phyloP scores from a whole-genome alignment of 2,797 vertebrate genomes.

The Lacerta viridis region DNA sequence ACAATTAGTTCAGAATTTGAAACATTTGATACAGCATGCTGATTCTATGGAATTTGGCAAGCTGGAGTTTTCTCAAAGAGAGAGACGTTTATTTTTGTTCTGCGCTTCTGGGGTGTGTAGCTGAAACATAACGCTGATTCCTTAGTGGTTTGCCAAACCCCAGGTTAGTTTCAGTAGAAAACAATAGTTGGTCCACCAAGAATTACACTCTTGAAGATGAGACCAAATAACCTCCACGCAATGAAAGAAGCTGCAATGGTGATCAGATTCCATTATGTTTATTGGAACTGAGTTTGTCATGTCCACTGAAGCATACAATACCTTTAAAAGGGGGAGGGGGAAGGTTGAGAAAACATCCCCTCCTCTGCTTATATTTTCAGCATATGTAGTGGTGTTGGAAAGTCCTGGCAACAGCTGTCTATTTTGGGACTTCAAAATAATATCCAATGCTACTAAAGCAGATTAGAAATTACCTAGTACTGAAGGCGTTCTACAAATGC shows the following conservation, averaged over 20 bases:
- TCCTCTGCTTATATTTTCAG: not conserved
- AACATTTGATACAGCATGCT: not conserved
- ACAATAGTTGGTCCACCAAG: not conserved
- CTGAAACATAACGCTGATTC: fast-evolving
- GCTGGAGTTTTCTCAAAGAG: not conserved
- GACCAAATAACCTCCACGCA: not conserved
- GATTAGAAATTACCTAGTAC: conserved; percentile 6
- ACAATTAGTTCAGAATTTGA: not conserved
- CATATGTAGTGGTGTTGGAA: not conserved
- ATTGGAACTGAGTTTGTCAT: conserved; percentile 57
- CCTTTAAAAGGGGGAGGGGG: not conserved
- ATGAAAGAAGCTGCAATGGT: not conserved
- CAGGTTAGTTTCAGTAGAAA: not conserved
- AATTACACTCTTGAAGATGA: fast-evolving
- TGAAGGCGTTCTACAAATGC: fast-evolving
- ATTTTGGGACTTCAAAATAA: not conserved
- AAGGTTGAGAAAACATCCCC: conserved; percentile 14
- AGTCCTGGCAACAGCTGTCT: not conserved
- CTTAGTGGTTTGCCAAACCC: not conserved
- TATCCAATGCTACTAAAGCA: conserved; percentile 10
- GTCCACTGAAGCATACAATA: not conserved
- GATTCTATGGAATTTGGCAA: not conserved
- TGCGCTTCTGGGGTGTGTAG: not conserved
- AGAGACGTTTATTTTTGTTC: not conserved
- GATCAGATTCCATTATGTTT: conserved; percentile 15